Conservation (phyloP, 2,797 vertebrate species). For the Eidolon dupreanum region DNA sequence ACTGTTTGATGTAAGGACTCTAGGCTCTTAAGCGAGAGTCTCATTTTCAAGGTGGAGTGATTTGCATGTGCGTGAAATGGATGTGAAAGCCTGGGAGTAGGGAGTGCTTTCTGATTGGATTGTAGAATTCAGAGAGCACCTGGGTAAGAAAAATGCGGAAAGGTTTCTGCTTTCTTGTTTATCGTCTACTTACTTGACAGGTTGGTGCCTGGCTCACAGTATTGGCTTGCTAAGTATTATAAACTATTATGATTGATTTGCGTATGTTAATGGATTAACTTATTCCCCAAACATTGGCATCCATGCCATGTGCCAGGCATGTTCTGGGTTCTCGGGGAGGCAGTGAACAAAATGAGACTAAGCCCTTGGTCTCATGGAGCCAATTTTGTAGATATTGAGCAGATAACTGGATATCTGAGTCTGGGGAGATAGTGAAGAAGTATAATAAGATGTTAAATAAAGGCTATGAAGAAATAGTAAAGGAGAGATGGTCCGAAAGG, state of each 20-base stretch:
- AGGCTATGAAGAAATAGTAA: background rate
- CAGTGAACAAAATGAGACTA: background rate
- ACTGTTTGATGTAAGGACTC: background rate
- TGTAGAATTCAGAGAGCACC: background rate
- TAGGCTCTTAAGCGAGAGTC: background rate
- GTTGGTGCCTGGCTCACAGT: background rate
- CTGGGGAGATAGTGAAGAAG: background rate
- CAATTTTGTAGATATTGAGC: background rate
- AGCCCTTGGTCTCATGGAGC: background rate
- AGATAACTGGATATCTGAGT: background rate
- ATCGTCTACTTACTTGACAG: background rate
- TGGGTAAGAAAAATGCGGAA: background rate
- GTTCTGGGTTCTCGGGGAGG: background rate
- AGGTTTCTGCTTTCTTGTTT: background rate
- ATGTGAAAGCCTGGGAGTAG: background rate
- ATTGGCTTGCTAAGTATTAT: background rate
- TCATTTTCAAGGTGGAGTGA: background rate
- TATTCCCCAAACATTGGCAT: background rate
- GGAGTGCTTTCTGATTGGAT: background rate
- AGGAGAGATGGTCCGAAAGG: background rate
- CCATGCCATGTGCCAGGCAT: background rate
- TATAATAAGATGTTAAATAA: background rate
- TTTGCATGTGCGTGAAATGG: background rate
- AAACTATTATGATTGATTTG: background rate
- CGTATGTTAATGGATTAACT: background rate